Conservation (phyloP, 2,797 vertebrate genomes). For the Australoheros facetus region DNA sequence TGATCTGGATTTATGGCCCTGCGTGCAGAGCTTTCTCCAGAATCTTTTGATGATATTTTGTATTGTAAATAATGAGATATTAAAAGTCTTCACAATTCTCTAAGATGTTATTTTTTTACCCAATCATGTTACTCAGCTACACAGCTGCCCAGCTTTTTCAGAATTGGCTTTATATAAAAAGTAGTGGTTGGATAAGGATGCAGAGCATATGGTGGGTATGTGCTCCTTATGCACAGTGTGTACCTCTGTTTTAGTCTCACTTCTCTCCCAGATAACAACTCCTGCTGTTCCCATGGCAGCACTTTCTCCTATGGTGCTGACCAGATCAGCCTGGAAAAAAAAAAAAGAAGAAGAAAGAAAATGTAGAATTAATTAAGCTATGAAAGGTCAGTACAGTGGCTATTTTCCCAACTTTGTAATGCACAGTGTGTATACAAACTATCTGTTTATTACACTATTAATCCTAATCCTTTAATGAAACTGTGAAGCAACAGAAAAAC, state of each 20-base stretch:
- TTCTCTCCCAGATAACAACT: conserved; percentile 82
- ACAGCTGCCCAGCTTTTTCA: background rate
- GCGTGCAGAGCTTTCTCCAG: background rate
- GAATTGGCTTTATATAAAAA: background rate
- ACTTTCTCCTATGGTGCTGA: conserved; percentile 85
- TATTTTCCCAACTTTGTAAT: background rate
- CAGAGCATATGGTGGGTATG: background rate
- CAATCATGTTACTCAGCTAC: background rate
- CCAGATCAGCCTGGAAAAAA: conserved; percentile 79
- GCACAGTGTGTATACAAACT: background rate
- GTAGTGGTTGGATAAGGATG: background rate
- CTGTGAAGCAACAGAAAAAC: background rate
- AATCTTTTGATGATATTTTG: background rate
- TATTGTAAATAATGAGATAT: background rate
- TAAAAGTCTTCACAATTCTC: background rate
- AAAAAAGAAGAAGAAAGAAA: background rate
- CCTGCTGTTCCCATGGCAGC: conserved; percentile 86
- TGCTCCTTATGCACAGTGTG: background rate
- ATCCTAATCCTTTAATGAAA: background rate
- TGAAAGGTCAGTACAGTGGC: background rate
- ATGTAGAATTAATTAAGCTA: background rate
- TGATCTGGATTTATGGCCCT: background rate
- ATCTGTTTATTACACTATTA: background rate
- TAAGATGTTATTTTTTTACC: too few species aligned
- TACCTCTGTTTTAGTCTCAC: conserved; percentile 75